Evolutionary conservation across 2,113 vertebrate species (phyloP), one percentile per base, ranked within the genome.

Genomic region (Phodopus roborovskii): DNA sequence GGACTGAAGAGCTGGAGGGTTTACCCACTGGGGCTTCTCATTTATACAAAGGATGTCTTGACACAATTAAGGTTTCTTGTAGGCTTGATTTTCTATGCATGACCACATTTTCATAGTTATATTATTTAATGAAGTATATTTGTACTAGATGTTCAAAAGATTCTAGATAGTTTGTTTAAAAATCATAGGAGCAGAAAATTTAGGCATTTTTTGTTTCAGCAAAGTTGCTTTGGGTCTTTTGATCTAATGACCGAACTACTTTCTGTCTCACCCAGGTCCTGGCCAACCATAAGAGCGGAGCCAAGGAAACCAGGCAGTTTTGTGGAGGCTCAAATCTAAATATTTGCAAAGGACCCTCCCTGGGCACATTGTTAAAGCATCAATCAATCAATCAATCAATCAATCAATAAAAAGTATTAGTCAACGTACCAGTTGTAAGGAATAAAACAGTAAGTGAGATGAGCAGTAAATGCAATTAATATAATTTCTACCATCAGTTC

Each of bases 401-500:
- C 30, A 68, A 12, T 68, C 30, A 28, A 64, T 64, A 24, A 64
- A 7, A 92, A 70, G 64, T 87, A 64, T 56, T 15, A 73, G 94
- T 73, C 56, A 89, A 7, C 13, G 15, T 16, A 22, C 56, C 20
- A 33, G 17, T 56, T 50, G 6, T 48, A 93, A 94, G 90, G 42
- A 92, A 60, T 82, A 53, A 60, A 83, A 73, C 15, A 62, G 73
- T n/a, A 53, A 68, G 58, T 36, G 22, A 93, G 83, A 30, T 50
- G 33, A 91, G 71, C 36, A 86, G 5, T 36, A 90, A 71, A 74
- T 79, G 0, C 50, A 83, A 92, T 87, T 92, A 86, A 88, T 71
- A 58, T 71, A 88, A 92, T 91, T 94, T 95, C 74, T 75, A 95
- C 75, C 50, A 70, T 68, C 88, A 93, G 58, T 42, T 87, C 56